Evolutionary conservation across 2,888 invertebrate genomes (phyloP), one percentile per base, ranked within the genome.

Genomic region (Apamea crenata): DNA sequence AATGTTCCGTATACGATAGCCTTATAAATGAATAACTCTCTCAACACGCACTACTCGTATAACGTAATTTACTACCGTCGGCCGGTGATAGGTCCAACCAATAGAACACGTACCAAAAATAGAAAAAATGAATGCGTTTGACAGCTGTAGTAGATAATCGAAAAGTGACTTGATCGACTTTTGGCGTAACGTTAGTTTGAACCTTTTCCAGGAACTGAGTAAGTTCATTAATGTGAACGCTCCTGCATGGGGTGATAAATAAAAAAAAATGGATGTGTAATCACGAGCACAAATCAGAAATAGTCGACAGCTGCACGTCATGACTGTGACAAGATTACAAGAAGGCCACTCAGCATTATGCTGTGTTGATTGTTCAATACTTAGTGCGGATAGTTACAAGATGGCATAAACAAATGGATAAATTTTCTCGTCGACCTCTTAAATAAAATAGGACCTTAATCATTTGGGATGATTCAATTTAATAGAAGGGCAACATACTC

Each of bases 11-110:
- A 50, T 68, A 73, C 67, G 47, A 70, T 73, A 32, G 61, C 47
- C 66, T 79, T 82, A 65, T 40, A 80, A 67, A 84, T 84, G 25
- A 68, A 74, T 80, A 69, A 84, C 68, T 70, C 56, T 53, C 56
- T 12, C 4, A 47, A 40, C 77, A 63, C 12, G 36, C 14, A 50
- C 50, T 25, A 66, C 65, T 67, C 40, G 32, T 36, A 16, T 21
- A 21, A 47, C 56, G 77, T 77, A 40, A 65, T 59, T 53, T 12
- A 36, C 47, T 83, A 21, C 65, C 29, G 47, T 50, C 29, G 65
- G 18, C 14, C 63, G n/a, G 53, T 56, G 32, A 82, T 44, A 21
- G 53, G 63, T 44, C 29, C 29, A 29, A 14, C 29, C 36, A 44
- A 65, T 83, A 47, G 47, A 83, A 63, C 40, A 16, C 50, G 50